Evolutionary conservation across 2,113 vertebrate species (phyloP), one percentile per base, ranked within the genome.

Genomic region (Bagarius yarrelli): DNA sequence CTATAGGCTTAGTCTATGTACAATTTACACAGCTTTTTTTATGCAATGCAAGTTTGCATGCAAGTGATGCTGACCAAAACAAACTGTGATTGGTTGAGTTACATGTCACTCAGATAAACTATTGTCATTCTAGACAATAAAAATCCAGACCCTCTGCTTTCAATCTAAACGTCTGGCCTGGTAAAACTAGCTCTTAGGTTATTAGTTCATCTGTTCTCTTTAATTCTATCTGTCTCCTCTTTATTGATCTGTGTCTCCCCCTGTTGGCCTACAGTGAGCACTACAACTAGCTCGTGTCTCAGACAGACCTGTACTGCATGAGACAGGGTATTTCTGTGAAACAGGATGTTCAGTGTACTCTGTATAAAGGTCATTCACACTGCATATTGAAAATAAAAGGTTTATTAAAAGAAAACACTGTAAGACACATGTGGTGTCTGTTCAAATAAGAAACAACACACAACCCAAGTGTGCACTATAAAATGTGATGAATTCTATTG

Each of bases 201-300:
- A 40, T 40, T 8, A 40, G 5, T 27, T 76, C 12, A 55, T 53
- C 19, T 53, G n/a, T 61, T n/a, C 5, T 34, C 3, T 25, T 23
- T 16, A 1, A 5, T 9, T 16, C 13, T 9, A 3, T 2, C 27
- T 36, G 8, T 19, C 4, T 9, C 5, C 34, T 40, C 36, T 47
- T 8, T 47, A n/a, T 23, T 52, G 63, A 50, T 76, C 80, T 82
- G 6, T 76, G 73, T 76, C 80, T 82, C 80, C 80, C 61, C 76
- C 80, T 76, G 34, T 8, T 82, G 80, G 34, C 4, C 47, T 18
- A 56, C 1, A 25, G 70, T 55, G 12, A 57, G 9, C 50, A 74
- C 59, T n/a, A 5, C 40, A 50, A n/a, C n/a, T 9, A 18, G 5
- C 19, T 32, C 16, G 5, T 4, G 1, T 32, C 3, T 12, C 11